Base-by-base conservation (phyloP, 2,113 vertebrate species). In the Poeciliopsis occidentalis region DNA sequence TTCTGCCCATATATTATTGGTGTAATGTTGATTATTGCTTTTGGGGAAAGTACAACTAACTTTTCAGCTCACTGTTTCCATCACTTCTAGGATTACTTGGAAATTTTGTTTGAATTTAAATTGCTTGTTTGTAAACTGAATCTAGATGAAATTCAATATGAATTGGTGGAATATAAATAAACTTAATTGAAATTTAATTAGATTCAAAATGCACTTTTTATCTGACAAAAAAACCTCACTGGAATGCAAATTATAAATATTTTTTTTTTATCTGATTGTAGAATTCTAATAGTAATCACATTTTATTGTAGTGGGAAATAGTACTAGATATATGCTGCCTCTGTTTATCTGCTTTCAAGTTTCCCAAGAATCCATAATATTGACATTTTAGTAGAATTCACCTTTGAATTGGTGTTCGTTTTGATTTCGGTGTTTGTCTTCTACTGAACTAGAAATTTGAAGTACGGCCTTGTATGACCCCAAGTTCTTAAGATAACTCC, bases 371-470 rank as follows among this genome's bases (percentile, higher is more conserved):
- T 39, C n/a, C 29, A 15, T 61, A 12, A 64, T 31, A 6, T n/a
- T 26, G 41, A 39, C 11, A 30, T 64, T 67, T 69, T 44, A 24
- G 17, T 57, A n/a, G 24, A n/a, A 19, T 57, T 57, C 24, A 19
- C 4, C 51, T n/a, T 19, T 17, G 19, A 47, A 8, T 10, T 57
- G 51, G 24, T 10, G 51, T 41, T 31, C 8, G 13, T 70, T 66
- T 67, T 34, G 61, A 2, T 76, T 54, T 68, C 29, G 64, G 29
- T 30, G 8, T 30, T 65, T 31, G 5, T 66, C 54, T 78, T 67
- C 41, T 72, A 64, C 8, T 67, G 62, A 85, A 64, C 75, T 73
- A 29, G 68, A 83, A 78, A 78, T 84, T 78, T 51, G 71, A 57
- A 77, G 0, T 0, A 24, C 51, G 75, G 79, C 70, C 88, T 82